Evolutionary conservation across 1,140 invertebrate species (phyloP).

Genomic region (Trachymyrmex cornetzi): DNA sequence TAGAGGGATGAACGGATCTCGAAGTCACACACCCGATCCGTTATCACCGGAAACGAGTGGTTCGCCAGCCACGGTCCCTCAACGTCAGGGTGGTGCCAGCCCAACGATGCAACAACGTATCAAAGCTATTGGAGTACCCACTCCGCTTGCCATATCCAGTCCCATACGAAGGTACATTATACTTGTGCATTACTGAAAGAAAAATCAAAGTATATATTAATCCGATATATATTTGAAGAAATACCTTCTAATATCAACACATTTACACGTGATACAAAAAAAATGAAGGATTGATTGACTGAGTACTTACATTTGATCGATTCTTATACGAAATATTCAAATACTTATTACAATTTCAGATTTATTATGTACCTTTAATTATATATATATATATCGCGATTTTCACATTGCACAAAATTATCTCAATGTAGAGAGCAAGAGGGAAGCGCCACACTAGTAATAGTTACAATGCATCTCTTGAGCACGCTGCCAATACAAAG

Average conservation of each 20-base stretch:
- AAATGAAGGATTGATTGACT: constrained; percentile 30
- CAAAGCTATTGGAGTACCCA: constrained; percentile 95
- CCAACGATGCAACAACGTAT: constrained; percentile 96
- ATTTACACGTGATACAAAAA: constrained; percentile 35
- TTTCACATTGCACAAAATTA: constrained; percentile 73
- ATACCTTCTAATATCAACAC: constrained; percentile 45
- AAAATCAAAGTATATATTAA: constrained; percentile 33
- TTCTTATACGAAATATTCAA: constrained; percentile 42
- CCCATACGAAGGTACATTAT: constrained; percentile 91
- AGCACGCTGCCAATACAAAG: constrained; percentile 76
- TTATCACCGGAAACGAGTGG: constrained; percentile 87
- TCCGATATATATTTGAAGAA: constrained; percentile 31
- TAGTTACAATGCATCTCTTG: constrained; percentile 77
- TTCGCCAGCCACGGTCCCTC: constrained; percentile 86
- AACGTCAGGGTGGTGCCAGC: constrained; percentile 88
- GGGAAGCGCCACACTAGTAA: constrained; percentile 73
- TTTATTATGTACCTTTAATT: constrained; percentile 56
- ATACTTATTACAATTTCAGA: constrained; percentile 43
- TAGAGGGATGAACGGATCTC: constrained; percentile 89
- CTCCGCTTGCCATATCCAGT: constrained; percentile 94
- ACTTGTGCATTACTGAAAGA: constrained; percentile 11
- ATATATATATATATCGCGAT: constrained; percentile 61
- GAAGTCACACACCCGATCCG: constrained; percentile 91
- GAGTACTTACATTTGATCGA: constrained; percentile 47
- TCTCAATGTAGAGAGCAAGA: constrained; percentile 73